Base-by-base conservation (phyloP, 2,888 invertebrate species). In the Gari tellinella region DNA sequence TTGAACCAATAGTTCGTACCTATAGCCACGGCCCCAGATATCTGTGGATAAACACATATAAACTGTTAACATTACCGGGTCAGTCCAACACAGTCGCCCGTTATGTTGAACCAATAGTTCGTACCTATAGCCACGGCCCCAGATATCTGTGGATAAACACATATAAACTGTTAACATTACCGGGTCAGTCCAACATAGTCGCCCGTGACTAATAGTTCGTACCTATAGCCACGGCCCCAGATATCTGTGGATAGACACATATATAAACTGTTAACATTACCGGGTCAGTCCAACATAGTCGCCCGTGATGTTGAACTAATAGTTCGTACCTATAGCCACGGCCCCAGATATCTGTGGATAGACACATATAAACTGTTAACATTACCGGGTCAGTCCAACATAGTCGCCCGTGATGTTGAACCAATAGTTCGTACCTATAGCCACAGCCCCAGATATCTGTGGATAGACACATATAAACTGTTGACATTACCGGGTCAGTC, bases 1-100 rank as follows among this genome's bases (percentile, higher is more conserved):
- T 73, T 66, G 23, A 78, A 78, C 78, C 78, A 78, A 53, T 73
- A 78, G 31, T 58, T 61, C 1, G 78, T 78, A 4, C 70, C 73
- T 14, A 70, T 55, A 0, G 63, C 56, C 3, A 78, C 56, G 1
- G 43, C 70, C 0, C 31, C 66, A 2, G 53, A 53, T 2, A 77
- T 66, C 72, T 77, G 57, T 12, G 46, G 10, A 38, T 51, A 15
- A 26, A 17, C 38, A 40, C 10, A 12, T 40, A 40, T 40, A 12
- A 12, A 40, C 8, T n/a, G n/a, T n/a, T n/a, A n/a, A 46, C 73
- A 78, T 8, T 57, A 53, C 17, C 45, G 31, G 40, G 73, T 73
- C 45, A 78, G 38, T 0, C 78, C 78, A 5, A 73, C 63, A 43
- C 73, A 62, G 51, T 73, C 58, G 2, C 63, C 64, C 1, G 45